Conservation (phyloP, 2,113 vertebrate genomes). For the Pluvianellus socialis region DNA sequence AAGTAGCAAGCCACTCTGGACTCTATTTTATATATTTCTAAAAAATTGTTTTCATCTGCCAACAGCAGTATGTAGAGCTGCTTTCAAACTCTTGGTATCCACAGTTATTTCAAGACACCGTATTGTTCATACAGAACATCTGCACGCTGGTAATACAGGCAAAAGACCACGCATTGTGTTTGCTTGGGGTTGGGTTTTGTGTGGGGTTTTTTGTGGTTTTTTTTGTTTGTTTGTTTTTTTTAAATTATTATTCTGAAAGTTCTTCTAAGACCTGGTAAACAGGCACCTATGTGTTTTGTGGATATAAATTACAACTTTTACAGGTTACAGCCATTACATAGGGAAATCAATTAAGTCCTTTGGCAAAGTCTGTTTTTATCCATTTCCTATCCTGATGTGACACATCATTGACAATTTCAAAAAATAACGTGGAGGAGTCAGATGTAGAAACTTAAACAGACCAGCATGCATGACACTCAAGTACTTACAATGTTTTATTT, state of each 20-base stretch:
- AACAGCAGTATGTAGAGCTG: not conserved
- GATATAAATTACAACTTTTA: not conserved
- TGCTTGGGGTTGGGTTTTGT: too few relatives aligned
- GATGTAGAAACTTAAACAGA: not conserved
- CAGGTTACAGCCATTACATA: not conserved
- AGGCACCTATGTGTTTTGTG: not conserved
- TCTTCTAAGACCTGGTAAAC: not conserved
- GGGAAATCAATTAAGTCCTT: not conserved
- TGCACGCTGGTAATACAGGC: not conserved
- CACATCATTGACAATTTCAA: not conserved
- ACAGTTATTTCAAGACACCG: accelerated
- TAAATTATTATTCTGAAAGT: not conserved
- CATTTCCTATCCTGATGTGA: not conserved
- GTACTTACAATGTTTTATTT: not conserved
- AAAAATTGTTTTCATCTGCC: not conserved
- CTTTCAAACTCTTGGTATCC: not conserved
- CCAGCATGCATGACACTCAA: not conserved
- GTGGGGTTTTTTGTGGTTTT: too few relatives aligned
- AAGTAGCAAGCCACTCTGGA: not conserved
- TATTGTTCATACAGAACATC: not conserved
- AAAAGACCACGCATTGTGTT: not conserved
- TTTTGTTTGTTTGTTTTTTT: not conserved
- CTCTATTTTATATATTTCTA: not conserved
- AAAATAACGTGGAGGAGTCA: not conserved
- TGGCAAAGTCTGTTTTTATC: not conserved